Evolutionary conservation across 35 echinoderm and acorn worm species (phyloP).

Genomic region (Apostichopus parvimensis): DNA sequence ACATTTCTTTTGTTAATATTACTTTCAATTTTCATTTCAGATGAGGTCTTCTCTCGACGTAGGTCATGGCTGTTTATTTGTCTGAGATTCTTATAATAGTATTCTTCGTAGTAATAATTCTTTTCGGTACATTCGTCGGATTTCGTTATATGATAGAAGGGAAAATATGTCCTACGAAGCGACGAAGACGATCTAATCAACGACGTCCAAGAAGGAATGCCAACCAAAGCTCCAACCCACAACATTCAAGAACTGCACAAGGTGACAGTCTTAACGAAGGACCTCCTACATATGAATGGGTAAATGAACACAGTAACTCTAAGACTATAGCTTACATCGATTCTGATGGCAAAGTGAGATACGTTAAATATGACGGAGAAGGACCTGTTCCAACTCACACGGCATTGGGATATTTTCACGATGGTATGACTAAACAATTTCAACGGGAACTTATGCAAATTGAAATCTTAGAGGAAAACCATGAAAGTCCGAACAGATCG

Average conservation of each 20-base stretch:
- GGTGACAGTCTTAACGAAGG: neutral
- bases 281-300: constrained; percentile 51
- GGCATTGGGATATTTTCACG: constrained; percentile 43
- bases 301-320: constrained; percentile 24
- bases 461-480: neutral
- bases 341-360: constrained; percentile 7
- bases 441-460: constrained; percentile 1
- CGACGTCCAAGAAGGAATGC: neutral
- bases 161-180: constrained; percentile 42
- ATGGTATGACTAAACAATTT: constrained; percentile 28
- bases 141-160: constrained; percentile 42
- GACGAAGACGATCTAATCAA: neutral
- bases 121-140: constrained; percentile 27
- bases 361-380: constrained; percentile 36
- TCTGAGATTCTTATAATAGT: neutral
- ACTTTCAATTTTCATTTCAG: constrained; percentile 10
- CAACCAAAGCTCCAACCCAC: neutral
- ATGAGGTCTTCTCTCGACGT: neutral
- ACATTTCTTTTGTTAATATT: too few species aligned
- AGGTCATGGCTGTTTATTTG: neutral
- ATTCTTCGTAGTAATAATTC: constrained; percentile 13
- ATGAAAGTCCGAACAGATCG: too few species aligned
- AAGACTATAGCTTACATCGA: constrained; percentile 23
- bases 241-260: neutral
- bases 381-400: constrained; percentile 41